Conservation (phyloP, 2,113 vertebrate species). For the Romanogobio albipinnatus region DNA sequence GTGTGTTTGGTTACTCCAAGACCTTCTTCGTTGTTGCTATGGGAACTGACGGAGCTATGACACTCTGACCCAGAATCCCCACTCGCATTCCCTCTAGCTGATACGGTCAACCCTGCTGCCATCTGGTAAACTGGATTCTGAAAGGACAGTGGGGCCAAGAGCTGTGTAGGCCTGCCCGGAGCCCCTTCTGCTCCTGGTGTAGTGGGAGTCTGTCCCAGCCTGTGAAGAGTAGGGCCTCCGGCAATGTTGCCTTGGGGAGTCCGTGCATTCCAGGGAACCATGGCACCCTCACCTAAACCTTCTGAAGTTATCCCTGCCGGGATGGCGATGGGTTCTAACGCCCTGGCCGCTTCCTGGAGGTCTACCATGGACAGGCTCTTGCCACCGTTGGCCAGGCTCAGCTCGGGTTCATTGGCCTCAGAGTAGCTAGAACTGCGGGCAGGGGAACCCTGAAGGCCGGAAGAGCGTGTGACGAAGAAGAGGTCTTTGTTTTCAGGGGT, state of each 20-base stretch:
- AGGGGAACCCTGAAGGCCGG: slow-evolving; percentile 93
- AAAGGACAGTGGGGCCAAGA: slow-evolving; percentile 93
- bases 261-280: slow-evolving; percentile 82
- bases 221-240: slow-evolving; percentile 84
- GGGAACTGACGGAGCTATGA: slow-evolving; percentile 96
- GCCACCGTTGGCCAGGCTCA: slow-evolving; percentile 92
- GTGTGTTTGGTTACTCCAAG: slow-evolving; percentile 73
- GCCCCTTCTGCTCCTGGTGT: slow-evolving; percentile 80
- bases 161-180: slow-evolving; percentile 85
- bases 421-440: slow-evolving; percentile 98
- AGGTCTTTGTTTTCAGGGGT: slow-evolving; percentile 99
- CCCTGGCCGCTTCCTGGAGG: slow-evolving; percentile 90
- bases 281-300: slow-evolving; percentile 55
- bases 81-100: slow-evolving; percentile 82
- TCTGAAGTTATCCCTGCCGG: slow-evolving; percentile 57
- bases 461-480: slow-evolving; percentile 97
- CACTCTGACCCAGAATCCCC: slow-evolving; percentile 95
- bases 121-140: slow-evolving; percentile 99
- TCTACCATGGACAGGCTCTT: slow-evolving; percentile 99
- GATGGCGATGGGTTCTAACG: slow-evolving; percentile 79
- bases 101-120: slow-evolving; percentile 92
- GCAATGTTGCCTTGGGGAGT: slow-evolving; percentile 76
- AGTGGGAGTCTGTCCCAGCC: slow-evolving; percentile 84
- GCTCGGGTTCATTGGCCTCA: slow-evolving; percentile 93
- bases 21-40: slow-evolving; percentile 94